phyloP scores from a whole-genome alignment of 1,140 invertebrate species.

The Aphaenogaster ashmeadi region DNA sequence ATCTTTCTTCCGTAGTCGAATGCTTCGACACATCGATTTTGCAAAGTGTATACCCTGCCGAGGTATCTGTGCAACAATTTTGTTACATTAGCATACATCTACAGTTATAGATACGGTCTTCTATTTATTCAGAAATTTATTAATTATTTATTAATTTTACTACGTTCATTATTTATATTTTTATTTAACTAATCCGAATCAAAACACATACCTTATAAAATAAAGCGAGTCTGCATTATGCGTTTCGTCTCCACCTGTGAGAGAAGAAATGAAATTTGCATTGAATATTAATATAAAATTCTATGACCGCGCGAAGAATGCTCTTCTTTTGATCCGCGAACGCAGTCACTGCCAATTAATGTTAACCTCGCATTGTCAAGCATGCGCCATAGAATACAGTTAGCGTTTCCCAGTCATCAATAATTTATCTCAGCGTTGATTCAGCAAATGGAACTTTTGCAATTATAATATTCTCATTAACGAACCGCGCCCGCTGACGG shows the following conservation, averaged over 20 bases:
- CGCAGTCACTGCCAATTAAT: conserved; percentile 29
- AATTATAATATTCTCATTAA: conserved; percentile 65
- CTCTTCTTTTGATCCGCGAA: neutral
- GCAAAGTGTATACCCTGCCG: neutral
- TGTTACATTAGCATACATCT: neutral
- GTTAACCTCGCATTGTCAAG: conserved; percentile 3
- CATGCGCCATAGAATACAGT: conserved; percentile 40
- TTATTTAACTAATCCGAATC: neutral
- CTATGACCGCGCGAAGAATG: neutral
- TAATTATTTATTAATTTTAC: neutral
- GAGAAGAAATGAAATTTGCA: neutral
- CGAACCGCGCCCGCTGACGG: conserved; percentile 8
- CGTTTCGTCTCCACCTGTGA: neutral
- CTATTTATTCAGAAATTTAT: neutral
- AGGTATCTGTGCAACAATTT: neutral
- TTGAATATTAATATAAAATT: conserved; percentile 2
- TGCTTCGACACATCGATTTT: conserved; percentile 8
- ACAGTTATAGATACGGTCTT: neutral
- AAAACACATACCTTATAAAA: neutral
- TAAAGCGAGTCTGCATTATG: neutral
- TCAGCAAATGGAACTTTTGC: conserved; percentile 52
- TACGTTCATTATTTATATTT: neutral
- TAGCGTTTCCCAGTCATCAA: conserved; percentile 35
- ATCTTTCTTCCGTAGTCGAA: neutral
- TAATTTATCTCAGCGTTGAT: conserved; percentile 47